Percentiles rank a stretch among this genome's conserved stretches.
phyloP scores from a whole-genome alignment of 2,888 invertebrate species.

The Spilosoma lubricipeda region DNA sequence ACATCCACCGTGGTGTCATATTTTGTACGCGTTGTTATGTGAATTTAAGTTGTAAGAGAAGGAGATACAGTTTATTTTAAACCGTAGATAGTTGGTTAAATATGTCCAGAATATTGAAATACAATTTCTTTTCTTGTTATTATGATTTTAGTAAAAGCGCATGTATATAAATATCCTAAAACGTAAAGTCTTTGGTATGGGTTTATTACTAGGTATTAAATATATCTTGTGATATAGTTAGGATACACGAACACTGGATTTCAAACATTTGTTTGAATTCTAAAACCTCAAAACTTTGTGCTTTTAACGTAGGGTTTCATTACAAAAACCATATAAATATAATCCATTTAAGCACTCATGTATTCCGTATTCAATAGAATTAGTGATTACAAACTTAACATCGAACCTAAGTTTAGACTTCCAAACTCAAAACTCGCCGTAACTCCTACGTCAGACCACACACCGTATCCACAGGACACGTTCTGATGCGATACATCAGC shows the following conservation, averaged over 20 bases:
- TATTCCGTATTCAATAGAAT: not conserved
- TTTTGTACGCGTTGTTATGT: constrained; percentile 61
- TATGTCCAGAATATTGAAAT: not conserved
- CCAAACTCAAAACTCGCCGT: constrained; percentile 24
- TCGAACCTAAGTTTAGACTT: constrained; percentile 9
- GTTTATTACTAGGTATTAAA: not conserved
- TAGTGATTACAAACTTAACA: constrained; percentile 6
- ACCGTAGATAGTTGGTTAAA: not conserved
- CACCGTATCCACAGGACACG: constrained; percentile 68
- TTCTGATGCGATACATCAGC: constrained; percentile 83
- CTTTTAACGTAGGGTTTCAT: no score
- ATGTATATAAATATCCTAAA: no score
- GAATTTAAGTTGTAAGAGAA: constrained; percentile 47
- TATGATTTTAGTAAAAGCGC: no score
- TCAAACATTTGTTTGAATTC: no score
- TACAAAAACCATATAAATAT: no score
- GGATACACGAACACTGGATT: no score
- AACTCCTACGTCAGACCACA: constrained; percentile 34
- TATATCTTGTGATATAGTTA: not conserved
- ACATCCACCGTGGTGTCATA: constrained; percentile 71
- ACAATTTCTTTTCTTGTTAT: not conserved
- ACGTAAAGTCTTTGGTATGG: not conserved
- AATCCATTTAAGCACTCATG: not conserved
- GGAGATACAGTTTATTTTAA: constrained; percentile 8
- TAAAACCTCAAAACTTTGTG: no score